Base-by-base conservation (phyloP, 2,888 invertebrate genomes). In the Gasteruption jaculator region DNA sequence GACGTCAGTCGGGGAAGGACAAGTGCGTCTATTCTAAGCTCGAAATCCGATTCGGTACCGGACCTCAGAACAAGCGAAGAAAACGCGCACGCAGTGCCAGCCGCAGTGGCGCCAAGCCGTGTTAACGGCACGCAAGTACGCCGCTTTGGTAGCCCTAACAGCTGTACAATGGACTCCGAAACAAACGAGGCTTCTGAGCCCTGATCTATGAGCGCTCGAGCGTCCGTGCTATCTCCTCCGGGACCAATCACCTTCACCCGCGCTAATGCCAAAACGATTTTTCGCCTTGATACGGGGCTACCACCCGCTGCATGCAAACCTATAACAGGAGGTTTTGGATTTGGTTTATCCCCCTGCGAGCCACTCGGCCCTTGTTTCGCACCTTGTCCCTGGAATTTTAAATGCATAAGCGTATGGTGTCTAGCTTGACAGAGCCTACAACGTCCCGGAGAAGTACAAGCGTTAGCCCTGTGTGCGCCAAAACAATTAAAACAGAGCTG, bases 131-230 rank as follows among this genome's bases (percentile, higher is more conserved):
- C 29, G 4, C 12, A 5, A 12, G 29, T 32, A 1, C 36, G 26
- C 7, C 19, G 11, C 8, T 19, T 26, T 3, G 34, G n/a, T 2
- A 45, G 29, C 12, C 30, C 26, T 1, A 45, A 11, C 2, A 46
- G 27, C 21, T 48, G 38, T 2, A 25, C 45, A 3, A 43, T 11
- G 0, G 41, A 33, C 10, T 40, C 40, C n/a, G 40, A 20, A 20
- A 43, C 19, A 12, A 43, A 40, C 1, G 41, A 43, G 2, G 33
- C 21, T 14, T 48, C 48, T 14, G 46, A 46, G 3, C 46, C 46
- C 32, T 43, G 31, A 38, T 46, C 46, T 4, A 44, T 19, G 5
- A 47, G 26, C 4, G 39, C 46, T 2, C 43, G 43, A 3, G 12
- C 43, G 14, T 15, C 21, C 2, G 27, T 29, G 12, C 24, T 2